Conservation (phyloP, 2,888 invertebrate species). For the Dicroscelio sp. region DNA sequence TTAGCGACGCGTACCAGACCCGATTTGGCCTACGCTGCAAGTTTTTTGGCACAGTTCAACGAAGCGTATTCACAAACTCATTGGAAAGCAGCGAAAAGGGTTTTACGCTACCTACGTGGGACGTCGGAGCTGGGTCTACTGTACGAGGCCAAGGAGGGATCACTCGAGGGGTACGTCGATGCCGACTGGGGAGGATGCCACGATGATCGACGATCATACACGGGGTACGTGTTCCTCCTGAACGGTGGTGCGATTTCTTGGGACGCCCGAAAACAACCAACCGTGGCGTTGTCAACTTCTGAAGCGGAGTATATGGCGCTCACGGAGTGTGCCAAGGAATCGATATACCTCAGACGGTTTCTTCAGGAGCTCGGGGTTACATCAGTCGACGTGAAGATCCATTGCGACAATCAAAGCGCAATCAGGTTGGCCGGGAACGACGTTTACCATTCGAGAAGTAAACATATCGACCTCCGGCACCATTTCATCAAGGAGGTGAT, state of each 20-base stretch:
- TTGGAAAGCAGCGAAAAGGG: constrained; percentile 5
- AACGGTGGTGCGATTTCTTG: constrained; percentile 29
- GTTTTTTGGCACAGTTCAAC: not conserved
- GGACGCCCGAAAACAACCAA: constrained; percentile 37
- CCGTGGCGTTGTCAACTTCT: not conserved
- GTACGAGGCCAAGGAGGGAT: not conserved
- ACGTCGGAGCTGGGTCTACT: not conserved
- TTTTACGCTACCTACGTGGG: not conserved
- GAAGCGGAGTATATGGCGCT: constrained; percentile 27
- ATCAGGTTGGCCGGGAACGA: constrained; percentile 30
- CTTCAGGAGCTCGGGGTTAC: constrained; percentile 16
- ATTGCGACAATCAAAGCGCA: constrained; percentile 50
- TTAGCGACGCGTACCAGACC: not conserved
- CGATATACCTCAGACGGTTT: constrained; percentile 19
- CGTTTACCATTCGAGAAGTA: constrained; percentile 25
- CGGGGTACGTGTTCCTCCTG: constrained; percentile 34
- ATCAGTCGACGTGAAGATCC: not conserved
- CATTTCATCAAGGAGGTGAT: constrained; percentile 37
- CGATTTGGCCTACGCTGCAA: constrained; percentile 3
- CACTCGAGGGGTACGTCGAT: constrained; percentile 35
- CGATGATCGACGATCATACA: constrained; percentile 28
- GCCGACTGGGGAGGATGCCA: constrained; percentile 40
- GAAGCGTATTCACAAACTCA: not conserved
- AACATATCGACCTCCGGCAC: constrained; percentile 48
- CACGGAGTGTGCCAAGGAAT: constrained; percentile 33